phyloP scores from a whole-genome alignment of 1,140 invertebrate genomes.

The Sesamia nonagrioides region DNA sequence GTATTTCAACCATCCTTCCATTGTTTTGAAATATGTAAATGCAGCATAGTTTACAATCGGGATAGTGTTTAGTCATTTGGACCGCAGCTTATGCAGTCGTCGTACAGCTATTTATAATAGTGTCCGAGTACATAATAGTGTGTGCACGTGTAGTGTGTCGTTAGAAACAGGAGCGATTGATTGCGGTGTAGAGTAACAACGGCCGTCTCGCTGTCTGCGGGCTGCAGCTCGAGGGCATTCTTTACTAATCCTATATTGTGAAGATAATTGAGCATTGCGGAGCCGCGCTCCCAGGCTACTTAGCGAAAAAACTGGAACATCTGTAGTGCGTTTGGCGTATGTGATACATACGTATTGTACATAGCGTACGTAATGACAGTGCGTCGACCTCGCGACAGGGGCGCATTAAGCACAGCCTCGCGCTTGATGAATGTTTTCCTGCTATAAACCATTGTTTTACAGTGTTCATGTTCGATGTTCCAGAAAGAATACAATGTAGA shows the following conservation, averaged over 20 bases:
- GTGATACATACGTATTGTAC: constrained; percentile 43
- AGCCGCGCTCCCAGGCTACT: constrained; percentile 18
- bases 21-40: constrained; percentile 26
- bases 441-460: constrained; percentile 60
- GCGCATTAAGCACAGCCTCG: constrained; percentile 49
- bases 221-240: constrained; percentile 42
- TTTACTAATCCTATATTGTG: constrained; percentile 43
- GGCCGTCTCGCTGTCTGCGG: constrained; percentile 52
- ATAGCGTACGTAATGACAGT: constrained; percentile 54
- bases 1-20: background rate
- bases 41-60: background rate
- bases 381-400: constrained; percentile 57
- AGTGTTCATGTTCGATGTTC: constrained; percentile 56
- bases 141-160: constrained; percentile 43
- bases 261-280: constrained; percentile 33
- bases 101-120: constrained; percentile 21
- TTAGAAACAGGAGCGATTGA: constrained; percentile 50
- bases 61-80: constrained; percentile 22
- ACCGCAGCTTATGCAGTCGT: constrained; percentile 28
- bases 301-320: constrained; percentile 39
- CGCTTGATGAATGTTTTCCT: constrained; percentile 59
- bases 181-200: constrained; percentile 49
- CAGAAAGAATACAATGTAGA: constrained; percentile 57
- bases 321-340: constrained; percentile 33
- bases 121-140: constrained; percentile 36